Percentiles rank a stretch among this genome's conserved stretches.
Conservation (phyloP, 2,797 vertebrate species). For the Alosa sapidissima region DNA sequence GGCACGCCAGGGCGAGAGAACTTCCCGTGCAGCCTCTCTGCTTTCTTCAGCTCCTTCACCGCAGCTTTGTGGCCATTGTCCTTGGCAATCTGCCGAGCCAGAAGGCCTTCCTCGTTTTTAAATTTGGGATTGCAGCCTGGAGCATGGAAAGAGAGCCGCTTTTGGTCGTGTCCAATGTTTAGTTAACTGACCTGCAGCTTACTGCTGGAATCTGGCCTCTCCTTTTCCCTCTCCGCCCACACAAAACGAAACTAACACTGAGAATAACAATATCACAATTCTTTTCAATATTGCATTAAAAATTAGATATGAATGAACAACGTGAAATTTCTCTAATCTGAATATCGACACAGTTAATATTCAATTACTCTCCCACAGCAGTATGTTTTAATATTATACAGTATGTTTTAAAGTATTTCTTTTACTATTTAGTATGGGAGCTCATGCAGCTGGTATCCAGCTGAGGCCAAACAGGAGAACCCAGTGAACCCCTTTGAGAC, state of each 20-base stretch:
- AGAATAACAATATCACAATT: neutral
- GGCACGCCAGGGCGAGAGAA: constrained; percentile 54
- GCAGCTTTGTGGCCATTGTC: constrained; percentile 77
- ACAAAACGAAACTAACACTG: neutral
- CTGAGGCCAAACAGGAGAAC: neutral
- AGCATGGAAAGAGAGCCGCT: neutral
- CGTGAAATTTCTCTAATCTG: neutral
- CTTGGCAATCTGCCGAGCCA: constrained; percentile 81
- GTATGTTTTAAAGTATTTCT: neutral
- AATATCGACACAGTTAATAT: neutral
- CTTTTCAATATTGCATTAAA: neutral
- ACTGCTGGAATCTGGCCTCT: neutral
- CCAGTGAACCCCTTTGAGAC: neutral
- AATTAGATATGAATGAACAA: neutral
- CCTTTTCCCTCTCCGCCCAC: neutral
- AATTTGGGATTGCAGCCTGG: constrained; percentile 88
- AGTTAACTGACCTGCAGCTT: neutral
- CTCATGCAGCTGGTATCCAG: neutral
- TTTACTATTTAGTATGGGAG: neutral
- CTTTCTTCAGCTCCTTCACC: constrained; percentile 75
- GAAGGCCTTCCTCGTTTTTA: constrained; percentile 77
- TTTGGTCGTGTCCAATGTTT: neutral
- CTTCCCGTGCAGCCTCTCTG: constrained; percentile 73
- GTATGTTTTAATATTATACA: neutral
- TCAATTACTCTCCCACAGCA: neutral